Percentiles rank a stretch among this genome's conserved stretches.
phyloP scores from a whole-genome alignment of 2,113 vertebrate species.

The Ciconia boyciana region DNA sequence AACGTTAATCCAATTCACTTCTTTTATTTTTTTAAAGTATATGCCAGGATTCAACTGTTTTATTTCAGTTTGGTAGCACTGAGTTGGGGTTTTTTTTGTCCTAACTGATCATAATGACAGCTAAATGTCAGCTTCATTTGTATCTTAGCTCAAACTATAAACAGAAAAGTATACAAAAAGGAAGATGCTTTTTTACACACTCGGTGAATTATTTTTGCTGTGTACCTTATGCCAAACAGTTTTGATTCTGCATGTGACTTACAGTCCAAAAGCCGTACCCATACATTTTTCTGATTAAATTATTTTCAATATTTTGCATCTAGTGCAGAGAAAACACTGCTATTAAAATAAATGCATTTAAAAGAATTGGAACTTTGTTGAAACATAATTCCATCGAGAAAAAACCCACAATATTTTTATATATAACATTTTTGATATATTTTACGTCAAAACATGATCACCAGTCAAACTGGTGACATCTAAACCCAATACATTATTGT shows the following conservation, averaged over 20 bases:
- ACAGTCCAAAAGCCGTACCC: background rate
- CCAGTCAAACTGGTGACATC: constrained; percentile 41
- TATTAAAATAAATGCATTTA: constrained; percentile 34
- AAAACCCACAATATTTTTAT: background rate
- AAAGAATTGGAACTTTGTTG: background rate
- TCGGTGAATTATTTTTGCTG: background rate
- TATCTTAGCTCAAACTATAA: background rate
- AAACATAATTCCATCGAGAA: background rate
- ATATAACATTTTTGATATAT: constrained; percentile 43
- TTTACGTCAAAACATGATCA: constrained; percentile 55
- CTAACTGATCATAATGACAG: constrained; percentile 1
- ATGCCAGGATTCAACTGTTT: background rate
- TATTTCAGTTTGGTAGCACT: constrained; percentile 7
- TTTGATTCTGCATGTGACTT: constrained; percentile 9
- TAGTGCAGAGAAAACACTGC: constrained; percentile 39
- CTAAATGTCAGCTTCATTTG: constrained; percentile 33
- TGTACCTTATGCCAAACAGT: background rate
- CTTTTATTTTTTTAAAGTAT: background rate
- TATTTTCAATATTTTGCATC: background rate
- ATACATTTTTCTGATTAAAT: background rate
- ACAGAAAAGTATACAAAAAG: constrained; percentile 24
- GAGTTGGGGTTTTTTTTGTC: background rate
- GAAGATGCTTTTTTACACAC: background rate
- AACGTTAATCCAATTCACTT: background rate
- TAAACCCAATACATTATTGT: constrained; percentile 65